A percentile compares a stretch with the other conserved stretches of the same genome.
Evolutionary conservation across 2,888 invertebrate species (phyloP).

Genomic region (Dilophus febrilis): DNA sequence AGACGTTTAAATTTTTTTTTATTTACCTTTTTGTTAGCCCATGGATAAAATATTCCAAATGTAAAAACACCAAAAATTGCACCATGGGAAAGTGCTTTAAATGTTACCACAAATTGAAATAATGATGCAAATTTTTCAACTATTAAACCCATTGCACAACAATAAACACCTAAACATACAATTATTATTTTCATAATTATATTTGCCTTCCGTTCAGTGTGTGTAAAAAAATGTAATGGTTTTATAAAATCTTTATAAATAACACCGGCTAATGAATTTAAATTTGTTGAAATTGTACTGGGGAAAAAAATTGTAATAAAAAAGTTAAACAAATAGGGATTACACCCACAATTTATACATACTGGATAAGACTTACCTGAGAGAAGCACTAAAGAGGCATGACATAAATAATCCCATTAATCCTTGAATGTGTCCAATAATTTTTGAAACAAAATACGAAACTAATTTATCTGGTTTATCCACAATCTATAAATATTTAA

Average conservation of each 20-base stretch:
- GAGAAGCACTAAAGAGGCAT: slow-evolving; percentile 7
- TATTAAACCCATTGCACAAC: slow-evolving; percentile 35
- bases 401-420: slow-evolving; percentile 6
- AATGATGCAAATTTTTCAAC: slow-evolving; percentile 32
- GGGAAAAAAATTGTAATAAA: slow-evolving; percentile 7
- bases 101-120: slow-evolving; percentile 31
- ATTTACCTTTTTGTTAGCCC: slow-evolving; percentile 15
- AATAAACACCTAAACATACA: slow-evolving; percentile 34
- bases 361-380: too few relatives aligned
- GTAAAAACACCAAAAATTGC: slow-evolving; percentile 47
- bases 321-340: too few relatives aligned
- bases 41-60: slow-evolving; percentile 48
- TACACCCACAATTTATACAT: too few relatives aligned
- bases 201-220: slow-evolving; percentile 31
- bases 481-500: slow-evolving; percentile 17
- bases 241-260: slow-evolving; percentile 39
- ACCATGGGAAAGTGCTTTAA: slow-evolving; percentile 36
- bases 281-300: slow-evolving; percentile 38
- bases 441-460: slow-evolving; percentile 6
- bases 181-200: slow-evolving; percentile 32
- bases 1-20: neutral
- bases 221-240: slow-evolving; percentile 22
- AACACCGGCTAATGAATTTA: slow-evolving; percentile 37
- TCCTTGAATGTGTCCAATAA: slow-evolving; percentile 4
- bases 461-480: slow-evolving; percentile 32